Evolutionary conservation across 2,797 vertebrate genomes (phyloP), one percentile per base, ranked within the genome.

Genomic region (Helicolenus hilgendorfi): DNA sequence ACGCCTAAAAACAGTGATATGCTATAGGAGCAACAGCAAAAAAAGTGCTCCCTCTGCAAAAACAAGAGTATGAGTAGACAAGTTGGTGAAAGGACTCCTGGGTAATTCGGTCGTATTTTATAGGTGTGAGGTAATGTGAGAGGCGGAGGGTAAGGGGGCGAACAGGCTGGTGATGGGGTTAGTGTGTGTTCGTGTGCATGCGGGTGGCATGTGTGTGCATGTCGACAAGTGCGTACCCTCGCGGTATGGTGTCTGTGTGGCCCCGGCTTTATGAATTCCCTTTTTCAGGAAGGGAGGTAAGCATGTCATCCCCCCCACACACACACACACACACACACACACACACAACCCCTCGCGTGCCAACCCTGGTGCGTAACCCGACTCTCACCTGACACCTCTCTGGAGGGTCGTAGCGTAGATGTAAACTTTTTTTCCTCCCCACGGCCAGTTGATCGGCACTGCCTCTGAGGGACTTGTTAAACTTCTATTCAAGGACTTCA

Each of bases 51-150:
- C 79, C 49, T 53, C 67, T 92, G 87, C 76, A 93, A 92, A 94
- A 96, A 94, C 91, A 96, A 56, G 38, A 77, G 79, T 49, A 87
- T 38, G 82, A 91, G 85, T 73, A 56, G 90, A 92, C 89, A 72
- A 85, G 87, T 56, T 89, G 91, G 86, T 92, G 95, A 96, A 94
- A 95, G 93, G 95, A 82, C 94, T 94, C 85, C 68, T 95, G 91
- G 92, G 95, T 92, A 93, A 95, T 91, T 90, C 72, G 56, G 84
- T 62, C 67, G 13, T 86, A 63, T 87, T 97, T 97, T 96, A 96
- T 96, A 77, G 87, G 89, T 88, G 84, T 96, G 96, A 96, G 95
- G 96, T 97, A 94, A 97, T 95, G 87, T 86, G 88, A 94, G 85
- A 92, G 85, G 84, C 58, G 78, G 72, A 72, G 79, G 89, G 83